Conservation (phyloP, 2,888 invertebrate species). For the Lepidocyrtinus sp. region DNA sequence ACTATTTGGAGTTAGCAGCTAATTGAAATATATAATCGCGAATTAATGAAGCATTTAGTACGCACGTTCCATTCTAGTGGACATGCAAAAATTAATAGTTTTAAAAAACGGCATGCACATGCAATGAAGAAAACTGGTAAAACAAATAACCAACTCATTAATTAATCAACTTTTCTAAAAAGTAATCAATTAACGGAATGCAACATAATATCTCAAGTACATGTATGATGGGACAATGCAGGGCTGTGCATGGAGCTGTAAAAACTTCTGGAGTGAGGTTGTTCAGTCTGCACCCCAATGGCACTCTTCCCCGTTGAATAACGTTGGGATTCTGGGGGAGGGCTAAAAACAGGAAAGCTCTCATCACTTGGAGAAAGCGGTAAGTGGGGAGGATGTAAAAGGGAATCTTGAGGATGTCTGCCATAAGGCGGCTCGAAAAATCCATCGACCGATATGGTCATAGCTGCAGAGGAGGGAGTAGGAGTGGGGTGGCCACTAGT, state of each 20-base stretch:
- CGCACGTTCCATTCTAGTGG: neutral
- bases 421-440: conserved; percentile 79
- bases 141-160: too few species aligned
- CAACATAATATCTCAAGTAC: conserved; percentile 75
- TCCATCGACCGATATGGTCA: conserved; percentile 88
- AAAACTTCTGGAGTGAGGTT: conserved; percentile 73
- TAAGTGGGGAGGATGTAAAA: conserved; percentile 78
- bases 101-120: neutral
- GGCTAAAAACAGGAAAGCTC: conserved; percentile 88
- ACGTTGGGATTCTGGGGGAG: conserved; percentile 77
- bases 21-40: conserved; percentile 2
- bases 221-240: conserved; percentile 91
- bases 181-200: too few species aligned
- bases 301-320: conserved; percentile 71
- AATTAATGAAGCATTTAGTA: conserved; percentile 2
- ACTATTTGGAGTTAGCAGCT: neutral
- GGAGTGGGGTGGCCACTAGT: conserved; percentile 73
- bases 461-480: conserved; percentile 87
- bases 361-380: conserved; percentile 76
- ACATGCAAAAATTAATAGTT: conserved; percentile 3
- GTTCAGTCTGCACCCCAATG: conserved; percentile 74
- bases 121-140: conserved; percentile 11
- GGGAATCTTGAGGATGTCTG: conserved; percentile 73
- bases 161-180: too few species aligned
- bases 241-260: conserved; percentile 79